Base-by-base conservation (phyloP, 2,797 vertebrate genomes). In the Chelmon rostratus region DNA sequence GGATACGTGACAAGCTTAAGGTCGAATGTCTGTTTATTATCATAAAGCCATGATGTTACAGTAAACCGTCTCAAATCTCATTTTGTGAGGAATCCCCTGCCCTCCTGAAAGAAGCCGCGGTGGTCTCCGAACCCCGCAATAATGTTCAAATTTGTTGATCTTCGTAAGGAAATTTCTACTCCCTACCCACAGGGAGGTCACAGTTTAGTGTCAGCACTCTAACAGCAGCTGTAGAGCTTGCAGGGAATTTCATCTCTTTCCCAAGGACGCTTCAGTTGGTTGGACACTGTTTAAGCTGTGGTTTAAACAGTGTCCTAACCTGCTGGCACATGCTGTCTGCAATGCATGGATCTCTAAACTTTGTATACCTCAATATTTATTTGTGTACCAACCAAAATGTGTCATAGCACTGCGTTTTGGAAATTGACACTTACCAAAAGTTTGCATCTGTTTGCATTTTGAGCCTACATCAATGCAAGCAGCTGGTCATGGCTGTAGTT, bases 11-110 rank as follows among this genome's bases (percentile, higher is more conserved):
- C 67, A 35, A 78, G 78, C 74, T 73, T 33, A 10, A 64, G 82
- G 77, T 86, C 54, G 19, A 44, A 81, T 66, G 77, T 88, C 86
- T 92, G 91, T 90, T 90, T 91, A 81, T 85, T 77, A 78, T 91
- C 85, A 69, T 18, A 56, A 72, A 79, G 75, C 76, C 81, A 40
- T 21, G 76, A 87, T 81, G 75, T 87, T 86, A 66, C 87, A 63
- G 86, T 88, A 90, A 91, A 91, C 74, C 23, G n/a, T 67, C 77
- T 76, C 76, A 38, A 69, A 79, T 77, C 75, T 80, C 74, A 37
- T 80, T 84, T 83, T 68, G 63, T 0, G 68, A 81, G 68, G 84
- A 89, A 86, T 79, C 76, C 78, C 79, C 78, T 81, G 47, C 56
- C 69, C 82, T 70, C 66, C 76, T 70, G 76, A 74, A 75, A 82